Conservation (phyloP, 1,140 invertebrate genomes). For the Orchesella cincta region DNA sequence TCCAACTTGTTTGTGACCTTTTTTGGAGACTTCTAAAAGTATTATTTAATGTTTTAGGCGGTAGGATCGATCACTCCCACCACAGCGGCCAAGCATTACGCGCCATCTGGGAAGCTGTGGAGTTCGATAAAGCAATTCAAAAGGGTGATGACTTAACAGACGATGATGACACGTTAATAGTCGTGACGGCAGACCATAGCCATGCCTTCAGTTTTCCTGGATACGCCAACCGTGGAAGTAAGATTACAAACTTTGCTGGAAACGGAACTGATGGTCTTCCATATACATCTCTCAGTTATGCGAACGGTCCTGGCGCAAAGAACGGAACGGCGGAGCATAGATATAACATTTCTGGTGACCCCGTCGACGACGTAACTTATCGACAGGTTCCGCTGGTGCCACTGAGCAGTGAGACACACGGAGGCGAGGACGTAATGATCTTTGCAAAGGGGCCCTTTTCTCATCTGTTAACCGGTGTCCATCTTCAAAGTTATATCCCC, state of each 20-base stretch:
- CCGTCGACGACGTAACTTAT: background rate
- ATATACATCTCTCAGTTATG: conserved; percentile 72
- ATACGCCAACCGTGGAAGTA: conserved; percentile 69
- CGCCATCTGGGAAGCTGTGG: conserved; percentile 76
- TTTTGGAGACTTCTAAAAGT: too few species aligned
- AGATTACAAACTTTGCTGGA: conserved; percentile 63
- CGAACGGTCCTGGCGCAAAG: conserved; percentile 70
- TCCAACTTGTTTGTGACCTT: too few species aligned
- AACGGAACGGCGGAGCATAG: conserved; percentile 34
- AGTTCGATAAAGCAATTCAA: conserved; percentile 72
- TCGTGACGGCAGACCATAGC: conserved; percentile 80
- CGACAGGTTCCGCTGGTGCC: background rate
- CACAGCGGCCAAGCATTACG: conserved; percentile 75
- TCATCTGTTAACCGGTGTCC: conserved; percentile 61
- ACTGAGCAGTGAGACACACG: conserved; percentile 58
- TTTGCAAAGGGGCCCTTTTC: conserved; percentile 64
- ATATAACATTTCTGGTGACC: conserved; percentile 53
- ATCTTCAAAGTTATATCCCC: conserved; percentile 67
- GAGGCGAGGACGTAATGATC: conserved; percentile 59
- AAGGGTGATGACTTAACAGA: conserved; percentile 69
- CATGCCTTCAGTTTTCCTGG: conserved; percentile 79
- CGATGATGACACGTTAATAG: conserved; percentile 71
- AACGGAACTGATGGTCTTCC: conserved; percentile 62
- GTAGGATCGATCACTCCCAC: conserved; percentile 70
- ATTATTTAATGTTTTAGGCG: background rate